Evolutionary conservation across 23 tunicate species (phyloP), one percentile per base, ranked within the genome.

Genomic region (Phallusia fumigata): DNA sequence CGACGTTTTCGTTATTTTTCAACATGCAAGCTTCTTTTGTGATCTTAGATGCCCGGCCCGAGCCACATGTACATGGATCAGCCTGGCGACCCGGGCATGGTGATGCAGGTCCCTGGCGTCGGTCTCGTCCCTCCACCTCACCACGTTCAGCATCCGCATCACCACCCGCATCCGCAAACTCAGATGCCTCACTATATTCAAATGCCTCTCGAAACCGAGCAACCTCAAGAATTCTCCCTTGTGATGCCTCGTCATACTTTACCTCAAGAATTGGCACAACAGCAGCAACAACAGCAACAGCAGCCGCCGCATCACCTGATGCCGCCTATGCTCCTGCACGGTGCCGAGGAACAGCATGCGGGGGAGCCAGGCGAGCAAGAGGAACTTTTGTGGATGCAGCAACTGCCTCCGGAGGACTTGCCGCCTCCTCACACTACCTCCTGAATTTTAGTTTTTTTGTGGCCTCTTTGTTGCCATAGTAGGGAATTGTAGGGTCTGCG

Each of bases 1-100:
- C 10, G 47, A 40, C 47, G 10, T 5, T 58, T 58, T 6, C 13
- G 13, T n/a, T n/a, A 19, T 64, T 13, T 80, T 53, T 58, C 26
- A 10, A 5, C 33, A 24, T 72, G 3, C 18, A 36, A 32, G 16
- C 13, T 72, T 19, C 18, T 22, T 0, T 49, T 69, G 21, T 72
- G 53, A 15, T 22, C 28, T 53, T 31, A 32, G 96, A 86, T 86
- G 96, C 90, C 96, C 47, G 90, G 90, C 22, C 90, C 96, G 18
- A 91, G 96, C 74, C 96, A 91, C 80, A 79, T 91, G 83, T 91
- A 82, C 81, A 80, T 87, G 82, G 96, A 91, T 30, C 86, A 36
- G 22, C 34, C 74, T 16, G 65, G 69, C 32, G 88, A 88, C 19
- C 44, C 33, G 28, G 18, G 44, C 18, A 32, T 36, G 5, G 79